Evolutionary conservation across 2,113 vertebrate genomes (phyloP), one percentile per base, ranked within the genome.

Genomic region (Dunckerocampus dactyliophorus): DNA sequence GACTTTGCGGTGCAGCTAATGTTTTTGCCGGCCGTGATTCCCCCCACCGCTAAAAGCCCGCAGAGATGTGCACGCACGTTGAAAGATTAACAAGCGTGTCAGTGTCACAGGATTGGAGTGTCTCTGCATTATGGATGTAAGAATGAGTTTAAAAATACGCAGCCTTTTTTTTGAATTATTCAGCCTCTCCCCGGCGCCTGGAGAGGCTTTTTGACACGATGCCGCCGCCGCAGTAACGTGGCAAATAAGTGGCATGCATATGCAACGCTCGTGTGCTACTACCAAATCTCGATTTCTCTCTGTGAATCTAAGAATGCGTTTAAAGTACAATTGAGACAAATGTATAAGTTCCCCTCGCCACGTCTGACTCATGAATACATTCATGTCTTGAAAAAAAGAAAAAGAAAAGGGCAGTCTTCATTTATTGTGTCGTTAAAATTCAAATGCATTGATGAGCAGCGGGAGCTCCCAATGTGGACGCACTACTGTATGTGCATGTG

Each of bases 111-210:
- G 82, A 85, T 75, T 82, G 74, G 80, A 71, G 80, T 76, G 67
- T 73, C 56, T 57, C 77, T 84, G 81, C 77, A 86, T 86, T 84
- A 86, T 87, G 67, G 82, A 87, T 88, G 72, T 50, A 79, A 76
- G 63, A 76, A 72, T 61, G 71, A 67, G 80, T 79, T 86, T 86
- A 83, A 85, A 87, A 87, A 87, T 87, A 88, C 70, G 81, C 79
- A 70, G 67, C 77, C 57, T 22, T 16, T 28, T 28, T 53, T 34
- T 59, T 89, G 60, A 88, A 87, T 87, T 80, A 88, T 88, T 80
- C 75, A 82, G 63, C 56, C 24, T 24, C 64, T 75, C 62, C 56
- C 53, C 69, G 55, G 62, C 49, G 66, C 21, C 49, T 43, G 11
- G 65, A 66, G 67, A 68, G 61, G 64, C 68, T 65, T 75, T 71